Percentiles rank a stretch among this genome's conserved stretches.
Evolutionary conservation across 2,888 invertebrate genomes (phyloP).

Genomic region (Conops quadrifasciatus): DNA sequence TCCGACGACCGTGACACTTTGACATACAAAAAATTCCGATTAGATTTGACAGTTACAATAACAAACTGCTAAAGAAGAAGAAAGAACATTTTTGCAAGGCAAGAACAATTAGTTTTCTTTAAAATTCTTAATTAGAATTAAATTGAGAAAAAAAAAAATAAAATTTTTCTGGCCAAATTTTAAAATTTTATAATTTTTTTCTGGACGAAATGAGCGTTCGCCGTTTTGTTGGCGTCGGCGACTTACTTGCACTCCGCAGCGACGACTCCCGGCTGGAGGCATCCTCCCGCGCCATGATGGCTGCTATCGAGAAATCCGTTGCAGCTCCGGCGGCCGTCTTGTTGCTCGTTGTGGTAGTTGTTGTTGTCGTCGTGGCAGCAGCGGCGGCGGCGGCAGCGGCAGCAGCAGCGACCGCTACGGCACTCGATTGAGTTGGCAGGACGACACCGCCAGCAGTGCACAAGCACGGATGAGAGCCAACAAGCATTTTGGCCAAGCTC

Average conservation of each 20-base stretch:
- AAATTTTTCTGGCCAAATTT: no score
- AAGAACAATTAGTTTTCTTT: no score
- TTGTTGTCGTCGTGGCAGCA: constrained; percentile 36
- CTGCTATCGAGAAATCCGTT: constrained; percentile 94
- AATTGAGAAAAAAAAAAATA: no score
- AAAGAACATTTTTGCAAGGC: no score
- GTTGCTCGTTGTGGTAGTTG: constrained; percentile 53
- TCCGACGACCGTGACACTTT: no score
- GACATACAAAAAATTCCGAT: no score
- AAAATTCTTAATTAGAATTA: no score
- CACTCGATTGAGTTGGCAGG: constrained; percentile 38
- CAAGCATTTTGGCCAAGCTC: constrained; percentile 52
- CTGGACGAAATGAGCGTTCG: not conserved
- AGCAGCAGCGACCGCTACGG: constrained; percentile 36
- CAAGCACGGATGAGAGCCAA: constrained; percentile 60
- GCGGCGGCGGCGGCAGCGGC: constrained; percentile 35
- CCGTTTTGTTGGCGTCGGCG: no score
- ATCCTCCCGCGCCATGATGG: constrained; percentile 84
- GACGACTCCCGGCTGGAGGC: constrained; percentile 62
- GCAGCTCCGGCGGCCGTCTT: constrained; percentile 68
- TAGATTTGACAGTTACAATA: no score
- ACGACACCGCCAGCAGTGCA: constrained; percentile 46
- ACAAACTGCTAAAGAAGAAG: no score
- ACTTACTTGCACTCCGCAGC: constrained; percentile 62
- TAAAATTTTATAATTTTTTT: no score